Conservation (phyloP, 2,797 vertebrate genomes). For the Acropternis orthonyx region DNA sequence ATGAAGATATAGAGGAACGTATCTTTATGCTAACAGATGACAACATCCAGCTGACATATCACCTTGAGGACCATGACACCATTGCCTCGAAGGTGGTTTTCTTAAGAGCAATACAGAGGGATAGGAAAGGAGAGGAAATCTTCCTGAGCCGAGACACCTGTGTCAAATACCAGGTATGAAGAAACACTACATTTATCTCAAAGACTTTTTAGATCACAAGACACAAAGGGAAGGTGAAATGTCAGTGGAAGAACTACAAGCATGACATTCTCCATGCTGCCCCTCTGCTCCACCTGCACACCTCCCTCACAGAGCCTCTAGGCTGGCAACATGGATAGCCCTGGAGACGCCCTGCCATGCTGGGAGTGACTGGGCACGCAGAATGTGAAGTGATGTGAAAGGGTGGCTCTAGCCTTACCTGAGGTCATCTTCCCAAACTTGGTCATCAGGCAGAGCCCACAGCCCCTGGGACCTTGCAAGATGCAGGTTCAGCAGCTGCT, state of each 20-base stretch:
- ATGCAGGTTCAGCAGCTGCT: background rate
- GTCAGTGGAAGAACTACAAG: background rate
- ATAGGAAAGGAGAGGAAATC: slow-evolving; percentile 68
- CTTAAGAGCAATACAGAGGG: slow-evolving; percentile 60
- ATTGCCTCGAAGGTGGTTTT: slow-evolving; percentile 79
- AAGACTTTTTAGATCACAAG: background rate
- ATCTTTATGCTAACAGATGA: slow-evolving; percentile 76
- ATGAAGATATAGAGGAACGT: slow-evolving; percentile 80
- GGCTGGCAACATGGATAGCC: fast-evolving
- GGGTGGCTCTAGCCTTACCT: background rate
- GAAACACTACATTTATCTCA: background rate
- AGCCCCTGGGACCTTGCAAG: background rate
- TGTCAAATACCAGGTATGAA: slow-evolving; percentile 78
- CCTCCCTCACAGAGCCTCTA: background rate
- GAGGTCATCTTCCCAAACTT: background rate
- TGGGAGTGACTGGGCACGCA: background rate
- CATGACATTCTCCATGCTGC: background rate
- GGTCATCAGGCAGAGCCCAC: background rate
- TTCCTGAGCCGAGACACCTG: slow-evolving; percentile 75
- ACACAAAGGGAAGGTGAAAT: background rate
- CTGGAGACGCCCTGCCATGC: background rate
- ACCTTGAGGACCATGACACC: slow-evolving; percentile 76
- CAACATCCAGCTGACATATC: slow-evolving; percentile 78
- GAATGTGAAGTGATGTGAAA: fast-evolving
- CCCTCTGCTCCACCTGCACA: background rate